These are phyloP conservation scores for Characodon lateralis DNA, from an alignment of 2,797 vertebrate genomes.

Conservation along the genomic window DNA sequence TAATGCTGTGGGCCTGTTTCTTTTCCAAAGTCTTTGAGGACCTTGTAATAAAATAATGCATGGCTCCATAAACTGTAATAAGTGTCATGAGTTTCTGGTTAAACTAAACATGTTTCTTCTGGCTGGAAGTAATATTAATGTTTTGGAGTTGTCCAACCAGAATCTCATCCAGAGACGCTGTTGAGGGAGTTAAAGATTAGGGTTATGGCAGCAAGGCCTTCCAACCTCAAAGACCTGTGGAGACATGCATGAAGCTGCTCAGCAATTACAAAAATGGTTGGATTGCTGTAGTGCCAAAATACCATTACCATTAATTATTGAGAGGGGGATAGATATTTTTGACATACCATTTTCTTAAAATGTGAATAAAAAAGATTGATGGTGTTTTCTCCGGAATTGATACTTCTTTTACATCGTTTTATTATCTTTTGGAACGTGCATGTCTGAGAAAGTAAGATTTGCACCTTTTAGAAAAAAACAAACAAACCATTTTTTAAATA, in stretches of 20 bases:
- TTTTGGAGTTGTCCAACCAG: not conserved
- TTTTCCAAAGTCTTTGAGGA: not conserved
- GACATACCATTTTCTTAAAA: not conserved
- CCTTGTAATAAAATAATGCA: not conserved
- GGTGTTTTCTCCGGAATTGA: not conserved
- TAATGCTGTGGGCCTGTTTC: not conserved
- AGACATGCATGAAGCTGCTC: no score
- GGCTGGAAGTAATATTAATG: not conserved
- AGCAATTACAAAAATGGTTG: no score
- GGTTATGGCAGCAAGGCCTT: no score
- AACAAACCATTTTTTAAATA: not conserved
- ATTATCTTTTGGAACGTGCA: not conserved
- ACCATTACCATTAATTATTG: no score
- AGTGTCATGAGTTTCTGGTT: not conserved
- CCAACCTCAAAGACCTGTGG: no score
- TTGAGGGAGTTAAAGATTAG: not conserved
- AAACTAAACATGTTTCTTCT: not conserved
- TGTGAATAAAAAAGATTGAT: not conserved
- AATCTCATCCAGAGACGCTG: not conserved
- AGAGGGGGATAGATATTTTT: no score
- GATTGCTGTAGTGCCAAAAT: no score
- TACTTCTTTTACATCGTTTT: not conserved
- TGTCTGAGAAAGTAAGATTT: not conserved
- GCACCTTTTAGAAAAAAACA: not conserved
- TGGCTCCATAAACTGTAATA: not conserved